Conservation (phyloP, 2,888 invertebrate species). For the Argynnis bischoffii region DNA sequence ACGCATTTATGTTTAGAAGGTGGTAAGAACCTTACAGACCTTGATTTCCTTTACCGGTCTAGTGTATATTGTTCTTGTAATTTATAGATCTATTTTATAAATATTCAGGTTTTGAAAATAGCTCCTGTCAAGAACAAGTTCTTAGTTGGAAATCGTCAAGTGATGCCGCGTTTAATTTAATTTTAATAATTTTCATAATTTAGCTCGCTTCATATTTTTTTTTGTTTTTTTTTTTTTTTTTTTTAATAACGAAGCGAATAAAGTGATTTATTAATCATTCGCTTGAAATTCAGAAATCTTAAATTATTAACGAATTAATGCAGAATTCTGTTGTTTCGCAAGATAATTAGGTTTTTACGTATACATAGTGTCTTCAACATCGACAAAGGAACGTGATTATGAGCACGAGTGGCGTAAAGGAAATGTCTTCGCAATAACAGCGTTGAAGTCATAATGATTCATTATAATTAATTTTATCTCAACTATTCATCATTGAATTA, state of each 20-base stretch:
- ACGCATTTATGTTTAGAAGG: conserved; percentile 53
- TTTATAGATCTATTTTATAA: conserved; percentile 27
- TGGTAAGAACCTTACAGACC: conserved; percentile 48
- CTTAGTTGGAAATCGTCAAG: too few relatives aligned
- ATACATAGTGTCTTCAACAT: conserved; percentile 13
- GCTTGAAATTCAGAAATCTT: background rate
- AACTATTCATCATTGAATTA: background rate
- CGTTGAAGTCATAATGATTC: conserved; percentile 21
- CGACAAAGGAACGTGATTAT: conserved; percentile 8
- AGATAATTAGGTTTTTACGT: conserved; percentile 17
- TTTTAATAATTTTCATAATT: too few relatives aligned
- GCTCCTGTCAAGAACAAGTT: too few relatives aligned
- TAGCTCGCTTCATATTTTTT: too few relatives aligned
- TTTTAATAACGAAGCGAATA: too few relatives aligned
- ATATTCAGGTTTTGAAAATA: conserved; percentile 2
- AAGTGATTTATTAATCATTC: too few relatives aligned
- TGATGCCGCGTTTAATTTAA: too few relatives aligned
- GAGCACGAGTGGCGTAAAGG: conserved; percentile 24
- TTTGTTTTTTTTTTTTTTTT: too few relatives aligned
- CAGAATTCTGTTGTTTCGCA: conserved; percentile 3
- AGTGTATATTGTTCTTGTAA: conserved; percentile 31
- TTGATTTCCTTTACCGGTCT: conserved; percentile 47
- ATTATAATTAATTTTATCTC: conserved; percentile 7
- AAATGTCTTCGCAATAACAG: conserved; percentile 18
- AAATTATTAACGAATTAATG: background rate